phyloP scores from a whole-genome alignment of 2,888 invertebrate species.

The Campoletis raptor region DNA sequence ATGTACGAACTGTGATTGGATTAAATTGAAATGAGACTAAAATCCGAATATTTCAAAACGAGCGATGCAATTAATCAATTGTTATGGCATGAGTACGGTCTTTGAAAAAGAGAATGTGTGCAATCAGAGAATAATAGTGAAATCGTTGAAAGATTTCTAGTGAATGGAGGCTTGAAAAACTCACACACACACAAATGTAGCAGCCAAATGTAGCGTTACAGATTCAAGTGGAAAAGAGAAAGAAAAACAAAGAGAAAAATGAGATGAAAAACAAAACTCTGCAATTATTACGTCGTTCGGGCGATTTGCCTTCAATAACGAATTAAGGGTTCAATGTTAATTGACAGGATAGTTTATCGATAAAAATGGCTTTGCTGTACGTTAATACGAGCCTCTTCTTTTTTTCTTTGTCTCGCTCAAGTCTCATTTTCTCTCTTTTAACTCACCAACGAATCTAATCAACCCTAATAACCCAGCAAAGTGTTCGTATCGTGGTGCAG shows the following conservation, averaged over 20 bases:
- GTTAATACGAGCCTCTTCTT: background rate
- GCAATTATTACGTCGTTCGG: conserved; percentile 44
- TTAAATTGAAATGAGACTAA: conserved; percentile 5
- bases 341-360: conserved; percentile 56
- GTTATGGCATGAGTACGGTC: background rate
- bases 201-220: background rate
- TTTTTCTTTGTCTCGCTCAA: conserved; percentile 19
- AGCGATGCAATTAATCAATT: conserved; percentile 34
- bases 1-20: background rate
- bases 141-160: conserved; percentile 37
- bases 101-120: background rate
- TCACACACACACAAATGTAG: background rate
- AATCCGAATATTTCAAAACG: conserved; percentile 15
- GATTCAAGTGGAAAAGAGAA: background rate
- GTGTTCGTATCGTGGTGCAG: conserved; percentile 49
- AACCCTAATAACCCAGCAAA: conserved; percentile 64
- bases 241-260: background rate
- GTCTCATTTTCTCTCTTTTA: background rate
- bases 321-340: conserved; percentile 60
- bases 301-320: conserved; percentile 38
- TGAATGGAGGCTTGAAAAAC: conserved; percentile 9
- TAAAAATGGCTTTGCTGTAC: conserved; percentile 36
- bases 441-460: conserved; percentile 57
- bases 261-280: background rate
- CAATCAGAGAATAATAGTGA: conserved; percentile 44